Evolutionary conservation across 2,797 vertebrate genomes (phyloP).

Genomic region (Enoplosus armatus): DNA sequence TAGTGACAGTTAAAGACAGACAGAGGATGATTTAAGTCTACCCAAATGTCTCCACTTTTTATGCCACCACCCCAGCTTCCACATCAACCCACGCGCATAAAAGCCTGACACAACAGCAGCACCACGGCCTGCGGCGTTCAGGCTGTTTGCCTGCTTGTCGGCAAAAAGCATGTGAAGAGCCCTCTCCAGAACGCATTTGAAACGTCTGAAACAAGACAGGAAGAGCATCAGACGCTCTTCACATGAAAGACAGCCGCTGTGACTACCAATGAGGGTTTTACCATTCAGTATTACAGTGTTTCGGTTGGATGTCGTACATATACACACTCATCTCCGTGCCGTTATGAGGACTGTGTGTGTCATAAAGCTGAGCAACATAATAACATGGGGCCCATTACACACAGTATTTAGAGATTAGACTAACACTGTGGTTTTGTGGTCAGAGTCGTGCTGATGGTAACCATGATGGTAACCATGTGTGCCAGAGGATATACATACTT

Average conservation of each 20-base stretch:
- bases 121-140: not conserved
- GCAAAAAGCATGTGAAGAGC: slow-evolving; percentile 42
- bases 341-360: slow-evolving; percentile 59
- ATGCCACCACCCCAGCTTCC: not conserved
- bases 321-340: slow-evolving; percentile 47
- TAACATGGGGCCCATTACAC: slow-evolving; percentile 76
- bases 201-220: slow-evolving; percentile 56
- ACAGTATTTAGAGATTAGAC: slow-evolving; percentile 82
- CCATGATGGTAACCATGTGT: slow-evolving; percentile 84
- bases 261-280: slow-evolving; percentile 53
- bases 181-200: slow-evolving; percentile 29
- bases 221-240: slow-evolving; percentile 66
- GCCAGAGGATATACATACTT: slow-evolving; percentile 67
- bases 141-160: slow-evolving; percentile 18
- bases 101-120: slow-evolving; percentile 25
- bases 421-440: slow-evolving; percentile 81
- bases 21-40: slow-evolving; percentile 35
- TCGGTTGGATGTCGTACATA: slow-evolving; percentile 63
- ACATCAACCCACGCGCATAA: slow-evolving; percentile 7
- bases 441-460: slow-evolving; percentile 72
- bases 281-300: slow-evolving; percentile 38
- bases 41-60: slow-evolving; percentile 22
- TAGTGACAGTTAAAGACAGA: slow-evolving; percentile 44
- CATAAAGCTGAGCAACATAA: slow-evolving; percentile 75
- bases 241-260: slow-evolving; percentile 49